Percentiles rank a stretch among this genome's conserved stretches.
These are phyloP conservation scores for Melikaiella ostensackeni DNA, from an alignment of 2,888 invertebrate genomes.

Conservation along the genomic window DNA sequence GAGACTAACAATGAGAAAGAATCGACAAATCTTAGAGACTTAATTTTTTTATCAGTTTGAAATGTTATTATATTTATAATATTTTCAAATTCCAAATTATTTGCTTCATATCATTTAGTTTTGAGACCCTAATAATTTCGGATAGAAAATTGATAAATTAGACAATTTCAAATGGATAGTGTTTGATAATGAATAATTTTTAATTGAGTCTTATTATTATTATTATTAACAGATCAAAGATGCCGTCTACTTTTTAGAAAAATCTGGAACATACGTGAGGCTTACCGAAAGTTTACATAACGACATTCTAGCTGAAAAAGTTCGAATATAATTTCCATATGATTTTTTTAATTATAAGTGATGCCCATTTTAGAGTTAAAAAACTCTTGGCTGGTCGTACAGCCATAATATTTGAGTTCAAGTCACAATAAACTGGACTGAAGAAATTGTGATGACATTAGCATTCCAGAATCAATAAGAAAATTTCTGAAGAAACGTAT, in stretches of 20 bases:
- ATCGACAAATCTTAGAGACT: too few species aligned
- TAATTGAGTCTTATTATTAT: conserved; percentile 70
- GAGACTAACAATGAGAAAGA: too few species aligned
- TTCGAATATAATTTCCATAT: conserved; percentile 49
- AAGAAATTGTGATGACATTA: conserved; percentile 12
- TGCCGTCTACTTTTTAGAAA: conserved; percentile 85
- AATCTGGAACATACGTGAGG: conserved; percentile 80
- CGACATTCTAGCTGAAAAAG: conserved; percentile 77
- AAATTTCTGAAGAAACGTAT: neutral
- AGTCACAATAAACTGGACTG: neutral
- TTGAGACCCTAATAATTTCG: too few species aligned
- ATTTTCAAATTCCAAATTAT: too few species aligned
- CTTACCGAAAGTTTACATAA: conserved; percentile 81
- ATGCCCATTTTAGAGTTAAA: neutral
- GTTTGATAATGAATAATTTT: too few species aligned
- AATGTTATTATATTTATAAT: too few species aligned
- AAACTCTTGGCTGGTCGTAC: neutral
- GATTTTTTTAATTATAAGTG: neutral
- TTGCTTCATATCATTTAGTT: too few species aligned
- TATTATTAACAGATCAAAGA: conserved; percentile 80
- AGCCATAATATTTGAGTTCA: neutral
- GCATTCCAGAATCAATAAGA: neutral
- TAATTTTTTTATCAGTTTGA: too few species aligned
- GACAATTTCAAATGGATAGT: too few species aligned
- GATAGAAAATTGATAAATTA: too few species aligned